Evolutionary conservation across 2,888 invertebrate genomes (phyloP).

Genomic region (Steinernema hermaphroditum): DNA sequence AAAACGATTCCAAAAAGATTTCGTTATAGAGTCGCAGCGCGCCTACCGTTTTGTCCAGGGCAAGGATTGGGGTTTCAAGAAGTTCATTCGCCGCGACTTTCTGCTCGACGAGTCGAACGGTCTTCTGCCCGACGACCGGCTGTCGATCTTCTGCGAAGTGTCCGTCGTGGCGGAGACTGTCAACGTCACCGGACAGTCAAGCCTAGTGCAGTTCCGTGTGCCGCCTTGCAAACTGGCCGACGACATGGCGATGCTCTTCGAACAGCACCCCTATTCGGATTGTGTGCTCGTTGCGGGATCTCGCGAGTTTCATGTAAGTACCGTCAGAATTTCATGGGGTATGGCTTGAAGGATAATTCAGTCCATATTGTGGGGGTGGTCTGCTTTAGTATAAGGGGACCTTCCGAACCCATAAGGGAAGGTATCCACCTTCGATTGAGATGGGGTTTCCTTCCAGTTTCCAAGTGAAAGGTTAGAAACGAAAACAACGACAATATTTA

Average conservation of each 20-base stretch:
- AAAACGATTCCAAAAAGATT: not conserved
- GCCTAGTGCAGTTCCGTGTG: conserved; percentile 74
- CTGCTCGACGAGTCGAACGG: conserved; percentile 98
- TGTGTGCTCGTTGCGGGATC: conserved; percentile 83
- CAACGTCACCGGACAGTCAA: conserved; percentile 92
- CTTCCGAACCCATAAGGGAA: too few relatives aligned
- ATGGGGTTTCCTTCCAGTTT: too few relatives aligned
- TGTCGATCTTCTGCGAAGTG: conserved; percentile 78
- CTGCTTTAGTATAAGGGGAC: too few relatives aligned
- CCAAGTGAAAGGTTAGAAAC: too few relatives aligned
- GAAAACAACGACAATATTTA: too few relatives aligned
- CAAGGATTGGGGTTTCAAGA: conserved; percentile 99
- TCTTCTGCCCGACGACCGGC: conserved; percentile 93
- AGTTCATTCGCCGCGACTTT: conserved; percentile 97
- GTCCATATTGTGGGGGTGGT: too few relatives aligned
- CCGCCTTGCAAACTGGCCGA: conserved; percentile 79
- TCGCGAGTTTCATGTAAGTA: conserved; percentile 68
- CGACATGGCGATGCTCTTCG: conserved; percentile 90
- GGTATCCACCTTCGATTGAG: too few relatives aligned
- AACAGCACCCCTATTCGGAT: conserved; percentile 95
- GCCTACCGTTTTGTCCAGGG: conserved; percentile 99
- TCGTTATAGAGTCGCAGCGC: conserved; percentile 76
- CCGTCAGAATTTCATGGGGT: conserved; percentile 73
- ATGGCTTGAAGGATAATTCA: too few relatives aligned
- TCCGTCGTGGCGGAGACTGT: conserved; percentile 98